Evolutionary conservation across 2,797 vertebrate genomes (phyloP).

Genomic region (Fratercula arctica): DNA sequence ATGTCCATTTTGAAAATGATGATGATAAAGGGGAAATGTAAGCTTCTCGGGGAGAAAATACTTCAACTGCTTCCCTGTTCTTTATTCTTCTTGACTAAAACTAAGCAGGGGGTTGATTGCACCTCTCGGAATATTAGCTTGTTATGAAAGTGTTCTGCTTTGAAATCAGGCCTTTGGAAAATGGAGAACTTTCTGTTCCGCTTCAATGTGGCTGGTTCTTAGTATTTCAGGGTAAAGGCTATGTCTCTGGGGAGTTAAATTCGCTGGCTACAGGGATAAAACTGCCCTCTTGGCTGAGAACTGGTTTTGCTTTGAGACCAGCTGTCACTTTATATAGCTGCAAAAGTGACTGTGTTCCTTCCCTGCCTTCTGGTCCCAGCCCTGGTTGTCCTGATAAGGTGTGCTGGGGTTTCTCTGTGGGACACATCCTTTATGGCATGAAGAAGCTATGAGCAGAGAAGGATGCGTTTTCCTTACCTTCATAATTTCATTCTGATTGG

Average conservation of each 20-base stretch:
- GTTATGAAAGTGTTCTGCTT: background rate
- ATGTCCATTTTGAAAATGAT: background rate
- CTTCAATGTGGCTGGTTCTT: background rate
- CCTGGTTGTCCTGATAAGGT: background rate
- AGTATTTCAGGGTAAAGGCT: background rate
- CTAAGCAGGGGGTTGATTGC: background rate
- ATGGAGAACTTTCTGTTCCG: background rate
- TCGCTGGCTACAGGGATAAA: background rate
- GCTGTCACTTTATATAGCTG: rapidly evolving
- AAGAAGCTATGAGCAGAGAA: background rate
- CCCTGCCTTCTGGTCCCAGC: background rate
- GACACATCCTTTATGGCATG: background rate
- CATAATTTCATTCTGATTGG: background rate
- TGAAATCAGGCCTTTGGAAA: background rate
- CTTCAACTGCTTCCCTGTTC: background rate
- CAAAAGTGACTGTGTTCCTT: background rate
- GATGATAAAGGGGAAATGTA: background rate
- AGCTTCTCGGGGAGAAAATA: background rate
- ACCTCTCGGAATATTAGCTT: background rate
- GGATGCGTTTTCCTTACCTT: background rate
- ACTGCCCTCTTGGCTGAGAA: background rate
- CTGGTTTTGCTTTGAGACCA: background rate
- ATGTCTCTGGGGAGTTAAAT: background rate
- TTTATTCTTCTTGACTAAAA: background rate
- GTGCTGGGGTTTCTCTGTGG: background rate